Conservation (phyloP, 2,113 vertebrate species). For the Trachemys scripta region DNA sequence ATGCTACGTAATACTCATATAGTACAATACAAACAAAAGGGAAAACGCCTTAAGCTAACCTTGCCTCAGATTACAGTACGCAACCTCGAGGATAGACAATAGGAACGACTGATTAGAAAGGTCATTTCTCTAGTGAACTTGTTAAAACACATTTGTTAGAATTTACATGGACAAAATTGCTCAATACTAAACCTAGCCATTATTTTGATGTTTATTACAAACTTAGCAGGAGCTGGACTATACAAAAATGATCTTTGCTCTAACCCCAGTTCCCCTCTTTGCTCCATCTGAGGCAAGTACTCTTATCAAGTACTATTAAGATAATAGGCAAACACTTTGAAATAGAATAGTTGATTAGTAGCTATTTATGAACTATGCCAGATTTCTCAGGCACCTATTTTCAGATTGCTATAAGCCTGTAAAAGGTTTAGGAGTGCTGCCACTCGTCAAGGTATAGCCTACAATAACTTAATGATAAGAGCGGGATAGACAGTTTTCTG, state of each 20-base stretch:
- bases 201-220: too few species aligned
- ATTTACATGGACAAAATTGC: too few species aligned
- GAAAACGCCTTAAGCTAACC: too few species aligned
- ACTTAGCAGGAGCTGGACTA: too few species aligned
- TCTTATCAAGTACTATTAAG: not conserved
- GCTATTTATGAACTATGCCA: not conserved
- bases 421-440: not conserved
- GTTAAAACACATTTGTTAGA: too few species aligned
- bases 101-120: too few species aligned
- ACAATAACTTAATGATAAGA: accelerated
- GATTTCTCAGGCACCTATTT: not conserved
- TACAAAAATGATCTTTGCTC: not conserved
- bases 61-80: too few species aligned
- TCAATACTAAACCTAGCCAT: too few species aligned
- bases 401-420: not conserved
- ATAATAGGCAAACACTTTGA: not conserved
- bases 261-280: not conserved
- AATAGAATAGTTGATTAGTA: not conserved
- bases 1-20: not conserved
- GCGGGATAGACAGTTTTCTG: accelerated
- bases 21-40: not conserved
- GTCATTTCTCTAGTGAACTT: too few species aligned
- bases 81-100: too few species aligned
- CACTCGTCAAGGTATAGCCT: not conserved
- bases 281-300: not conserved